Evolutionary conservation across 2,888 invertebrate genomes (phyloP), one percentile per base, ranked within the genome.

Genomic region (Ypsolopha sequella): DNA sequence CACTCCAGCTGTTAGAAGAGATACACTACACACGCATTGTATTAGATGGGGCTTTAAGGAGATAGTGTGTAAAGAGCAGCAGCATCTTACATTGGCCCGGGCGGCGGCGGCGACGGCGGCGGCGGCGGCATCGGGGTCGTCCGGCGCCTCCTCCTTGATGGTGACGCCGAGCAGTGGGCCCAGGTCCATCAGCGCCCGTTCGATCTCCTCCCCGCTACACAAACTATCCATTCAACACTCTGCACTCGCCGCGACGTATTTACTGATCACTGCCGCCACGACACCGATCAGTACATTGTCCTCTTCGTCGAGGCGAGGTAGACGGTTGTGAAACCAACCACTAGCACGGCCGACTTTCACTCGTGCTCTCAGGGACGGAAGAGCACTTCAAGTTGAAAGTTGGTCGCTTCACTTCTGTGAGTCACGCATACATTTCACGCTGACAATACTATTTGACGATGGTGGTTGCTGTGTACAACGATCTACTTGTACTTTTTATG

Each of bases 171-270:
- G 77, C 55, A 85, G 76, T 55, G 85, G 84, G 49, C 75, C 80
- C 54, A 87, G 69, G 63, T 86, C 87, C 81, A 87, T 78, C 55
- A 87, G 71, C 53, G 84, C 85, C 53, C 80, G 76, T 69, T 87
- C 86, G 52, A 87, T 80, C 56, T 86, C 87, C 58, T 85, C 87
- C 53, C 78, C 80, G 55, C 76, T 73, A 56, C 75, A 72, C 64
- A 80, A 81, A 61, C 69, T 70, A 53, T 61, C 24, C 56, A 58
- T 60, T 54, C 38, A 39, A 39, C 39, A 39, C 39, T 39, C 24
- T 24, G 24, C 24, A 3, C 24, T 24, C 24, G 24, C 2, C 24
- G 24, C 24, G 24, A 24, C 24, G 2, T 2, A 24, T 24, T 24
- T 4, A 24, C 24, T 24, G 11, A 46, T 11, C n/a, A 35, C 34